phyloP scores from a whole-genome alignment of 2,797 vertebrate species.

The Poecilia velifera region DNA sequence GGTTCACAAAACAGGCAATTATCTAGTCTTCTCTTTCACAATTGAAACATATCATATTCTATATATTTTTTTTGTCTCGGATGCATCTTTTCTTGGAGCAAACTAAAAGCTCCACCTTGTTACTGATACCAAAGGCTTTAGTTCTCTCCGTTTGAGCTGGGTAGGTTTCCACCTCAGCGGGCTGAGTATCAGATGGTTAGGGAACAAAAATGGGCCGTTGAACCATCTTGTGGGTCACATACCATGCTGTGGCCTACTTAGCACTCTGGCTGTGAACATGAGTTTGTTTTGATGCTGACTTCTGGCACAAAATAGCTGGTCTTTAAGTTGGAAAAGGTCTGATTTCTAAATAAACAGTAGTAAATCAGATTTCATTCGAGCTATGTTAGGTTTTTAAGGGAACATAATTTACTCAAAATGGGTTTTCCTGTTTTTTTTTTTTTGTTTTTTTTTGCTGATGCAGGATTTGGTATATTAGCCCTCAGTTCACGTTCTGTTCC shows the following conservation, averaged over 20 bases:
- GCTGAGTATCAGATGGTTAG: conserved; percentile 72
- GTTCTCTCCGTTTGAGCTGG: conserved; percentile 54
- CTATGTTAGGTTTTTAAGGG: not conserved
- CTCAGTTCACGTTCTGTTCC: conserved; percentile 28
- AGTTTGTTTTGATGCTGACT: conserved; percentile 48
- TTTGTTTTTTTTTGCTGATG: not conserved
- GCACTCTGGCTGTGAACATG: conserved; percentile 59
- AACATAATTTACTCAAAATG: not conserved
- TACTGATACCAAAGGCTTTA: conserved; percentile 54
- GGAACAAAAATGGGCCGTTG: conserved; percentile 74
- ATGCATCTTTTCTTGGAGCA: conserved; percentile 43
- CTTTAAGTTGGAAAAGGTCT: not conserved
- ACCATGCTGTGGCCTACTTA: conserved; percentile 77
- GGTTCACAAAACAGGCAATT: conserved; percentile 51
- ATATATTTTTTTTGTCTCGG: conserved; percentile 21
- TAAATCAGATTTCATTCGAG: not conserved
- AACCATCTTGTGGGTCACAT: conserved; percentile 70
- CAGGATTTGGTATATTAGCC: conserved; percentile 23
- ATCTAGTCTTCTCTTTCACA: conserved; percentile 40
- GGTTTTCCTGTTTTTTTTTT: not conserved
- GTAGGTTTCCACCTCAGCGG: conserved; percentile 71
- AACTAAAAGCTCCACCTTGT: conserved; percentile 41
- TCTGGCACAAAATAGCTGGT: conserved; percentile 39
- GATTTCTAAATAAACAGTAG: not conserved
- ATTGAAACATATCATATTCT: conserved; percentile 6